Evolutionary conservation across 2,113 vertebrate species (phyloP), one percentile per base, ranked within the genome.

Genomic region (Percina caprodes): DNA sequence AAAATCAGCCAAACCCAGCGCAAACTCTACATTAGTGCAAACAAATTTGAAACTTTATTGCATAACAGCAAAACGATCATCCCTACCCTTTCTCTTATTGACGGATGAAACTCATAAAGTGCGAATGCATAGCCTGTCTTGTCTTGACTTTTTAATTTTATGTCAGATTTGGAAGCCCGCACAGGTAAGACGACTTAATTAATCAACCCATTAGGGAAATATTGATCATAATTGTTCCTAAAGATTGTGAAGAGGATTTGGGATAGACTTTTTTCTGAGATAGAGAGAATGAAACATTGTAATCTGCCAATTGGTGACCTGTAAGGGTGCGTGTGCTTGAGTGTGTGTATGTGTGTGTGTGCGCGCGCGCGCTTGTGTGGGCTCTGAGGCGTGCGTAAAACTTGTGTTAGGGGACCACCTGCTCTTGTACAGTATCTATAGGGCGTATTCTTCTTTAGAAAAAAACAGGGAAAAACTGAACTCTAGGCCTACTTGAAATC

Each of bases 91-190:
- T 75, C 84, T 84, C 76, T 86, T 94, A 76, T 81, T 92, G 91
- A 94, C 92, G 88, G 92, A 92, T 91, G 86, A 89, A 95, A 95
- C 91, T 90, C 80, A 92, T 95, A 96, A 96, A 96, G 95, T 95
- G 94, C 94, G 84, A 93, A 94, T 94, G 94, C 94, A 94, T 92
- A 93, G 93, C 88, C 86, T 92, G 88, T 82, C 82, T 86, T 80
- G 24, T 86, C 59, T 76, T n/a, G 13, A 84, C 83, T 84, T 78
- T 30, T 80, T 4, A 21, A 62, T 83, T 67, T 67, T 1, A 23
- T 74, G 66, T 82, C 59, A 35, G 77, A 89, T 89, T 86, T 70
- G 80, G 83, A 83, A 90, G 83, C 85, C 80, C 75, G 46, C 55
- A 59, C 73, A 77, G 74, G 69, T 85, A 52, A 24, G 24, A 66